Evolutionary conservation across 2,888 invertebrate species (phyloP), one percentile per base, ranked within the genome.

Genomic region (Diarsia mendica): DNA sequence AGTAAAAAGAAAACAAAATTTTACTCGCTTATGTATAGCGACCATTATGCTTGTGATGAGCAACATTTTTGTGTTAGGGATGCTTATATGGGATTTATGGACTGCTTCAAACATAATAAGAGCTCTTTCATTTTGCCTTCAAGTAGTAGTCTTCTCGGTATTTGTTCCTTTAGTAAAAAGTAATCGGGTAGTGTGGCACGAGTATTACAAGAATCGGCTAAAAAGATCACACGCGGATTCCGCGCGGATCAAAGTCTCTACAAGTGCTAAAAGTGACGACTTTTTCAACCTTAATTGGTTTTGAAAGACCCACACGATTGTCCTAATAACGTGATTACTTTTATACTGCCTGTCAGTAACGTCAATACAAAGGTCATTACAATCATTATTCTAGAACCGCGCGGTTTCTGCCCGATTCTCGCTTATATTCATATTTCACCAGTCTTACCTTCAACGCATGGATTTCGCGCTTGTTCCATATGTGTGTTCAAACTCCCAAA

Each of bases 121-220:
- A 58, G 18, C 28, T 9, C 13, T 80, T 48, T 64, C 46, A 15
- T 51, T 67, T 51, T 15, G 8, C 20, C 13, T 39, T 3, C 75
- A 79, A 58, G 33, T 74, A 9, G 11, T 74, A 8, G 51, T 13
- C 5, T 28, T 74, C 10, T 48, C 53, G 8, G 18, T 80, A n/a
- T 79, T 74, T 53, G 5, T 79, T 67, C 63, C 63, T 39, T 64
- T 75, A 9, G 5, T 74, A n/a, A 80, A 80, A n/a, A 79, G 81
- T 64, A 79, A 79, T 15, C 49, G 80, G 11, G 9, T 28, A 13
- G 3, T 74, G 0, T 79, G 79, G 79, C 49, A n/a, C 0, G 64
- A 67, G 28, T 79, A 73, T 80, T 80, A 58, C 51, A 73, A 51
- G 11, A 80, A 58, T 28, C 48, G 53, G n/a, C 23, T 44, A 8